These are phyloP conservation scores for Synergus gifuensis DNA, from an alignment of 2,888 invertebrate species.

Conservation along the genomic window DNA sequence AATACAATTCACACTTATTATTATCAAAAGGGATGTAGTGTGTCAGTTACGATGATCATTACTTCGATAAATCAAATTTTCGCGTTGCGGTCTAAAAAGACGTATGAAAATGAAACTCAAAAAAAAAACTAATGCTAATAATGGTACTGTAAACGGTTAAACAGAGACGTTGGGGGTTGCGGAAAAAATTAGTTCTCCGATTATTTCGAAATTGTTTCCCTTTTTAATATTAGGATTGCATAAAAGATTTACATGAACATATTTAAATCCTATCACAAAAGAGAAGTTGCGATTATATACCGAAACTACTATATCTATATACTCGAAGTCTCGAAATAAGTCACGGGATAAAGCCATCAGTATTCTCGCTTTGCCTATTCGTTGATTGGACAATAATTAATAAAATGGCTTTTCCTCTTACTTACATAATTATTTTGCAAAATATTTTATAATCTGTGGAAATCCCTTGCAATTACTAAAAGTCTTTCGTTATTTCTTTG, in stretches of 20 bases:
- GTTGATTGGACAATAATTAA: no score
- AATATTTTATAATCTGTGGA: no score
- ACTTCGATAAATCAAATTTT: conserved; percentile 72
- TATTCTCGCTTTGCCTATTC: no score
- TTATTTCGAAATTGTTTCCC: not conserved
- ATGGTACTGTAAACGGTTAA: conserved; percentile 68
- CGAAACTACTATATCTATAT: no score
- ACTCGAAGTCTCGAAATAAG: not conserved
- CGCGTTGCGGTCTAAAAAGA: conserved; percentile 61
- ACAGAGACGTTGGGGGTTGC: conserved; percentile 63
- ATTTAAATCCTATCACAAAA: not conserved
- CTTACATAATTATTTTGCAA: no score
- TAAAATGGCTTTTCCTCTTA: no score
- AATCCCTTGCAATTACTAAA: no score
- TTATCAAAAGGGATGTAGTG: conserved; percentile 63
- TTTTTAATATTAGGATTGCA: not conserved
- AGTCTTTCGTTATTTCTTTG: no score
- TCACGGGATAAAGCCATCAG: no score
- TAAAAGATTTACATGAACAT: not conserved
- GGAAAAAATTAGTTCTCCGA: conserved; percentile 35
- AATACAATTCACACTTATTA: conserved; percentile 59
- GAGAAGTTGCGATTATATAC: no score
- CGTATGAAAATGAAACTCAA: conserved; percentile 44
- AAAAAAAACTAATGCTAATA: conserved; percentile 58
- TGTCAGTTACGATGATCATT: conserved; percentile 62